A percentile compares a stretch with the other conserved stretches of the same genome.
Conservation (phyloP, 2,888 invertebrate genomes). For the Norana najaformis region DNA sequence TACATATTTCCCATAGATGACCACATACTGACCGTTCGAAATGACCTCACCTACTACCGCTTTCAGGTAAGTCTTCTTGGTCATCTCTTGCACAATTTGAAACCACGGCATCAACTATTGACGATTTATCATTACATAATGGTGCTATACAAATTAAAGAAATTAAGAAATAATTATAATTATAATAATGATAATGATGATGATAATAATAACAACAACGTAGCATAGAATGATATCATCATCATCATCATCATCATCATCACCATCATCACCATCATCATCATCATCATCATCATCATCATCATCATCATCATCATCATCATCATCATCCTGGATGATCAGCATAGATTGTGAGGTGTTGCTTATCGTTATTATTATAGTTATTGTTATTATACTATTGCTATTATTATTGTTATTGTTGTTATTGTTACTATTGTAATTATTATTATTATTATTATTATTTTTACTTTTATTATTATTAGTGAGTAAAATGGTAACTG, state of each 20-base stretch:
- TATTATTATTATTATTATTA: not conserved
- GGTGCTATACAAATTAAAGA: too few relatives aligned
- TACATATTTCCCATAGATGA: slow-evolving; percentile 99
- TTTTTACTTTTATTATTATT: too few relatives aligned
- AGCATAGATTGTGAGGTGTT: not conserved
- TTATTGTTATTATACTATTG: too few relatives aligned
- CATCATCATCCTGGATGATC: not conserved
- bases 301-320: not conserved
- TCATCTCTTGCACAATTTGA: too few relatives aligned
- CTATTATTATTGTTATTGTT: not conserved
- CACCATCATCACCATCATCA: not conserved
- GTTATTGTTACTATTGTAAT: not conserved
- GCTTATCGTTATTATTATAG: not conserved
- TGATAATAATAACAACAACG: not conserved
- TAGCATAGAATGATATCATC: not conserved
- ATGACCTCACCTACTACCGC: slow-evolving; percentile 95
- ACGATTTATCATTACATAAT: too few relatives aligned
- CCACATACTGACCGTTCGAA: slow-evolving; percentile 92
- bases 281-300: not conserved
- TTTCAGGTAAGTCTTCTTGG: slow-evolving; percentile 71
- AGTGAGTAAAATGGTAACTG: not conserved
- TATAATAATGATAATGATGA: too few relatives aligned
- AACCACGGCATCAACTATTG: too few relatives aligned
- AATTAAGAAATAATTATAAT: too few relatives aligned
- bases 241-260: not conserved